These are phyloP conservation scores for Tauraco erythrolophus DNA, from an alignment of 2,113 vertebrate species.

Conservation along the genomic window DNA sequence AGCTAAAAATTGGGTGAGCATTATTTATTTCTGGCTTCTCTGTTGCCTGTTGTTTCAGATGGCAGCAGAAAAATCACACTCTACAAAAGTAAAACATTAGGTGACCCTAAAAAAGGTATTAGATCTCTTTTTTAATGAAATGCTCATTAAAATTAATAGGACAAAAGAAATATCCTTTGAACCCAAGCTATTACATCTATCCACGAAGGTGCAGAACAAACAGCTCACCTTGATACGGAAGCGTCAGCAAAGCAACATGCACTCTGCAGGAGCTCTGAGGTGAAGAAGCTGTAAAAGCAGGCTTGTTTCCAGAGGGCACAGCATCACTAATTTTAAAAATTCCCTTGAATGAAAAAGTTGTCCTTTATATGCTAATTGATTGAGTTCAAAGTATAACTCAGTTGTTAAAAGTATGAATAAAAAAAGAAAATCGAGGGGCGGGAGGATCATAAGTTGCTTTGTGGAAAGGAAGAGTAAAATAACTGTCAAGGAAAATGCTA, in stretches of 20 bases:
- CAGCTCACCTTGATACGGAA: neutral
- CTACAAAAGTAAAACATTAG: neutral
- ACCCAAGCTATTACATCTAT: neutral
- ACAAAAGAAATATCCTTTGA: neutral
- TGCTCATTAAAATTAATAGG: slow-evolving; percentile 19
- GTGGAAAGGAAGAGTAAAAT: neutral
- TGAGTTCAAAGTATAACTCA: slow-evolving; percentile 22
- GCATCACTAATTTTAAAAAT: neutral
- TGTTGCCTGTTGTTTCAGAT: neutral
- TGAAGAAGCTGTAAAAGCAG: neutral
- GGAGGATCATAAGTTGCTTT: neutral
- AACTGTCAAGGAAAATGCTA: neutral
- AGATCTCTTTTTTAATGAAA: neutral
- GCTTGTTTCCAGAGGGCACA: slow-evolving; percentile 13
- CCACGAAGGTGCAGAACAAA: neutral
- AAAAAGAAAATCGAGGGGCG: neutral
- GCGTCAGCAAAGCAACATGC: neutral
- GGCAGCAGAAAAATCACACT: neutral
- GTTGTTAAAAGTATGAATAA: slow-evolving; percentile 15
- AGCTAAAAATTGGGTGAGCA: accelerated
- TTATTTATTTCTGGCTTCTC: neutral
- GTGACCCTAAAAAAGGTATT: neutral
- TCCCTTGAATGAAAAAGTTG: slow-evolving; percentile 38
- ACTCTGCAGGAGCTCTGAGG: neutral
- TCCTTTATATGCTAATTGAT: slow-evolving; percentile 61